phyloP scores from a whole-genome alignment of 1,140 invertebrate genomes.

The Philotrypesis tridentata region DNA sequence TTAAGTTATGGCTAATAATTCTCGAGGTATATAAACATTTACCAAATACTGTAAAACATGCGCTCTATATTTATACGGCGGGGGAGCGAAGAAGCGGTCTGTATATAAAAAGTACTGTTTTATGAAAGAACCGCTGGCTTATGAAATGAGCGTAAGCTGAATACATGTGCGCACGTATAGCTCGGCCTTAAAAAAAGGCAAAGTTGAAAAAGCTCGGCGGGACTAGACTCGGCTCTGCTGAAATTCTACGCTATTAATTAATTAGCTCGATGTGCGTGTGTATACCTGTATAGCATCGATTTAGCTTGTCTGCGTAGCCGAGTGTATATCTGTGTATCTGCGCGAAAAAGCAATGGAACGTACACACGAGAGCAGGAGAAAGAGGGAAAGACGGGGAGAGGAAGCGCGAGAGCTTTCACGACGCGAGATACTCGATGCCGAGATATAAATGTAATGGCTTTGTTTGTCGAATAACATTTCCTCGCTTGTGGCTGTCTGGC shows the following conservation, averaged over 20 bases:
- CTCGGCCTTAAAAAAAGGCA: background rate
- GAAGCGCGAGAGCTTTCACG: too few relatives aligned
- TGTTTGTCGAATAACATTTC: background rate
- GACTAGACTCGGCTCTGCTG: too few relatives aligned
- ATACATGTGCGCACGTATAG: background rate
- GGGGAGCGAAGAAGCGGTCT: background rate
- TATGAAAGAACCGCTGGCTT: background rate
- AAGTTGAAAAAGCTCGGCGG: background rate
- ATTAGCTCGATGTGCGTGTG: too few relatives aligned
- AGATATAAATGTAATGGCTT: background rate
- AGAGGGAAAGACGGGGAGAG: background rate
- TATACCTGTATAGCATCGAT: too few relatives aligned
- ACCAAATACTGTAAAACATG: background rate
- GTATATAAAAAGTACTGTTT: too few relatives aligned
- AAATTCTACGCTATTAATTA: too few relatives aligned
- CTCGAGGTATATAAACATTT: background rate
- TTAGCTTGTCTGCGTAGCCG: too few relatives aligned
- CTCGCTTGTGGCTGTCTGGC: too few relatives aligned
- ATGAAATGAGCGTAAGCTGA: background rate
- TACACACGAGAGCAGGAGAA: too few relatives aligned
- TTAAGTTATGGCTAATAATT: background rate
- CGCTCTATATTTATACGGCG: background rate
- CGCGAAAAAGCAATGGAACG: too few relatives aligned
- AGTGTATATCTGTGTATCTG: too few relatives aligned
- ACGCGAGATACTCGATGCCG: background rate